Percentiles rank a stretch among this genome's conserved stretches.
Conservation (phyloP, 2,113 vertebrate species). For the Rhinolophus ferrumequinum region DNA sequence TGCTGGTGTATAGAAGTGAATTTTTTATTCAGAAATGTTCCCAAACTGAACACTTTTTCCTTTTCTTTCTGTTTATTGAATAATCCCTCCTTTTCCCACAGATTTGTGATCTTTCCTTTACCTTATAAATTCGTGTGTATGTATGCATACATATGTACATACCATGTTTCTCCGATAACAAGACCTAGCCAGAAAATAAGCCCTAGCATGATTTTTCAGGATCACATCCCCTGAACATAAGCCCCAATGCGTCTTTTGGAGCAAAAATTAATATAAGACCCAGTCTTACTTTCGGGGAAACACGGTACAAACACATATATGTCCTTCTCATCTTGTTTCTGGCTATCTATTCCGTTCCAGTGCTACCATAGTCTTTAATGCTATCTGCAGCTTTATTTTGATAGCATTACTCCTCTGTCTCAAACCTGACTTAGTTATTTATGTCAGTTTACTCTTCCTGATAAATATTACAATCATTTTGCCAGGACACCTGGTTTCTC, state of each 20-base stretch:
- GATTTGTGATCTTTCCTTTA: neutral
- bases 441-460: neutral
- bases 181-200: too few species aligned
- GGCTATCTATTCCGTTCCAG: neutral
- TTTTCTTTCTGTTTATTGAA: neutral
- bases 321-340: neutral
- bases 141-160: neutral
- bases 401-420: neutral
- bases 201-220: too few species aligned
- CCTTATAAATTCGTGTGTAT: neutral
- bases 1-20: neutral
- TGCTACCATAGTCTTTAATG: neutral
- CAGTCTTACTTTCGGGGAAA: too few species aligned
- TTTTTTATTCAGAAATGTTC: neutral
- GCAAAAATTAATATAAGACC: too few species aligned
- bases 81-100: neutral
- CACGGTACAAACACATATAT: neutral
- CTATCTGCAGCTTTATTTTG: neutral
- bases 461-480: neutral
- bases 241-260: too few species aligned
- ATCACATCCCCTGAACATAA: too few species aligned
- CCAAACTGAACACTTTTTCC: neutral
- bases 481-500: neutral
- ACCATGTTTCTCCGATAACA: too few species aligned
- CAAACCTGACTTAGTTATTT: neutral